Evolutionary conservation across 2,888 invertebrate genomes (phyloP), one percentile per base, ranked within the genome.

Genomic region (Cryptocephalus primarius): DNA sequence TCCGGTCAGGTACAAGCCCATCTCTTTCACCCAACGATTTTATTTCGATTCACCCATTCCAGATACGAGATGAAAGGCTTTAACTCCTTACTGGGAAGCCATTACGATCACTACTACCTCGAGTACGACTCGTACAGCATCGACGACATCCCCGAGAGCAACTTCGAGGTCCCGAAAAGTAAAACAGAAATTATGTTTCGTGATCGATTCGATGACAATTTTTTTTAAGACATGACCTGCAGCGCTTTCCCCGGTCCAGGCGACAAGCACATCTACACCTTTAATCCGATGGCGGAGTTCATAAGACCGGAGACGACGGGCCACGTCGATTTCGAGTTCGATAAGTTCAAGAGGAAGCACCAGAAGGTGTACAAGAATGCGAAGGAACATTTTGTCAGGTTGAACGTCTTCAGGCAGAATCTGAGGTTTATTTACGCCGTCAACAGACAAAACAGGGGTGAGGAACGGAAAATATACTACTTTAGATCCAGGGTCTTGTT

Each of bases 201-300:
- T 22, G 22, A 2, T 22, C 22, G 6, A 6, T 36, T 36, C 44
- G 8, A 33, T 33, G 36, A 31, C 8, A 11, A 12, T 36, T 39
- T 38, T 32, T 56, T 64, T 68, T n/a, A 61, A 85, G 86, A 75
- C 47, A 63, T 80, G 62, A 73, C 78, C 9, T 90, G 89, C 61
- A 72, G 77, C 1, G 77, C 81, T 10, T 95, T 93, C 72, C 93
- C 94, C 0, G 93, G 92, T 0, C 94, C 94, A 1, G 88, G 89
- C 1, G 73, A 75, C 8, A 75, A 76, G 11, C 85, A 88, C 64
- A 72, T 80, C 60, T 85, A 86, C 44, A 85, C 88, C 0, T 91
- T 92, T 71, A 95, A 95, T 72, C 95, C 95, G 1, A 93, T 95
- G 85, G 80, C 78, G 54, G 95, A 96, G 73, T 95, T 88, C 61